phyloP scores from a whole-genome alignment of 2,888 invertebrate species.

The Mythimna pallens region DNA sequence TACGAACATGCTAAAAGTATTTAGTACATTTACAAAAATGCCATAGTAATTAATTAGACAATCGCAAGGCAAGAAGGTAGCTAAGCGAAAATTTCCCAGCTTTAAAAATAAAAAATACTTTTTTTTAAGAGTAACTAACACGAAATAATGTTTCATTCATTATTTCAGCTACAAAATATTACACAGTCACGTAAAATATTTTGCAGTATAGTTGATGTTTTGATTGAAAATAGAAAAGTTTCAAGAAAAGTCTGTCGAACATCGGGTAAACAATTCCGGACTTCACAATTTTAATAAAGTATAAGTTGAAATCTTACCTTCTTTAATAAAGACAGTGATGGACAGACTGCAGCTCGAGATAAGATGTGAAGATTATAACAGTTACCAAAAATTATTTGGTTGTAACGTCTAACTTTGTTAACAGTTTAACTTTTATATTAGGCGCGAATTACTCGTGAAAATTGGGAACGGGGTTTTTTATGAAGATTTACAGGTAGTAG shows the following conservation, averaged over 20 bases:
- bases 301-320: constrained; percentile 72
- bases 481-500: not conserved
- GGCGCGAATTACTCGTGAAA: constrained; percentile 47
- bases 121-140: not conserved
- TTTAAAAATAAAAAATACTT: not conserved
- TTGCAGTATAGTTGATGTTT: not conserved
- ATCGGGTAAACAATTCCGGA: constrained; percentile 33
- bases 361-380: constrained; percentile 69
- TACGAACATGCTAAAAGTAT: not conserved
- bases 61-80: constrained; percentile 13
- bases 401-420: constrained; percentile 69
- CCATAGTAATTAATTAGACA: not conserved
- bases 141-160: not conserved
- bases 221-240: constrained; percentile 20
- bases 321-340: constrained; percentile 57
- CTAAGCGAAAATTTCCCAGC: not conserved
- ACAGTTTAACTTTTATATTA: constrained; percentile 63
- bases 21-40: not conserved
- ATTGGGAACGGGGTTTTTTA: constrained; percentile 5
- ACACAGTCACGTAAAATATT: not conserved
- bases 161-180: not conserved
- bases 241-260: constrained; percentile 33
- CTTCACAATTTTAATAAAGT: constrained; percentile 65
- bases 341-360: constrained; percentile 64
- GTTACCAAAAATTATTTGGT: constrained; percentile 63